Percentiles rank a stretch among this genome's conserved stretches.
phyloP scores from a whole-genome alignment of 37 sponge, comb jelly and placozoan genomes.

The Cladorhizidae sp. region DNA sequence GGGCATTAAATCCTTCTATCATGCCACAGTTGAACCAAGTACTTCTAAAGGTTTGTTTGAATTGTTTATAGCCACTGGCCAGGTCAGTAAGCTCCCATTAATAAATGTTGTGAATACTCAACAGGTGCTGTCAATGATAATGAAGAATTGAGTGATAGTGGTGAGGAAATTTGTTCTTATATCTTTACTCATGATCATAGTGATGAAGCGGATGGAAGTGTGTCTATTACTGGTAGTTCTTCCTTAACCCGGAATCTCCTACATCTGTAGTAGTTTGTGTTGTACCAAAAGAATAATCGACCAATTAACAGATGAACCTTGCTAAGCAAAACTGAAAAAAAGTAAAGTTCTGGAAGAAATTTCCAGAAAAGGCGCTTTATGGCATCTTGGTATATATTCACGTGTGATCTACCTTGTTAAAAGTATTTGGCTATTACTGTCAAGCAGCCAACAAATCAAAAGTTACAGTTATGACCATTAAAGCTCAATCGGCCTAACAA shows the following conservation, averaged over 20 bases:
- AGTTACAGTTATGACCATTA: not conserved
- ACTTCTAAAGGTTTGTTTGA: too few species aligned
- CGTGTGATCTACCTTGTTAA: not conserved
- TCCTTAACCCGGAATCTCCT: not conserved
- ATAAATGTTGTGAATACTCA: too few species aligned
- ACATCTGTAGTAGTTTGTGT: not conserved
- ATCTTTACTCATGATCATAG: too few species aligned
- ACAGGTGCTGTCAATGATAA: too few species aligned
- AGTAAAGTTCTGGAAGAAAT: not conserved
- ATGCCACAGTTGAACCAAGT: too few species aligned
- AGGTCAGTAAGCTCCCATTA: too few species aligned
- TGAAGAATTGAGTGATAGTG: too few species aligned
- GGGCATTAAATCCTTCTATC: too few species aligned
- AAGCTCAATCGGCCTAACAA: conserved; percentile 24
- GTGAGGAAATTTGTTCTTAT: too few species aligned
- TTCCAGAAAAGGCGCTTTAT: not conserved
- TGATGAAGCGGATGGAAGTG: too few species aligned
- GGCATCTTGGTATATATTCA: conserved; percentile 19
- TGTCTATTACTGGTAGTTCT: too few species aligned
- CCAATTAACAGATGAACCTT: not conserved
- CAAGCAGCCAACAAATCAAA: not conserved
- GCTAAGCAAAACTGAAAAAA: not conserved
- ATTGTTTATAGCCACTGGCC: too few species aligned
- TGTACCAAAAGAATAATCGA: not conserved
- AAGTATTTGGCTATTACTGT: conserved; percentile 10